phyloP scores from a whole-genome alignment of 2,888 invertebrate genomes.

The Synergus umbraculus region DNA sequence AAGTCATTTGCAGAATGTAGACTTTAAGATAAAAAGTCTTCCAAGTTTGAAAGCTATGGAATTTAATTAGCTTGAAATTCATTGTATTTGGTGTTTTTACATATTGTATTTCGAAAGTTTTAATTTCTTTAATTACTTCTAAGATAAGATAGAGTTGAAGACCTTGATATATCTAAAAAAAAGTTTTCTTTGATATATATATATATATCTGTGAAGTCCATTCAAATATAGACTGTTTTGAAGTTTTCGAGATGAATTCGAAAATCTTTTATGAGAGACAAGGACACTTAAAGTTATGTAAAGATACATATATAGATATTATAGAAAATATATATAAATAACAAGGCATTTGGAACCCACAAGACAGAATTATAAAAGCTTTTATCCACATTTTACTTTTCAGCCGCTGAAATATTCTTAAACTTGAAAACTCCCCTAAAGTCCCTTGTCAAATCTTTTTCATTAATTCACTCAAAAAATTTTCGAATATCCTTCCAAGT shows the following conservation, averaged over 20 bases:
- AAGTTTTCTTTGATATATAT: neutral
- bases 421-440: slow-evolving; percentile 24
- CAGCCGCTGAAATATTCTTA: neutral
- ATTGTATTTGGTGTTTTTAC: too few species aligned
- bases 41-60: too few species aligned
- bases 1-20: too few species aligned
- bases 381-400: neutral
- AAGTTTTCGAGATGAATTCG: neutral
- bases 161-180: neutral
- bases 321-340: neutral
- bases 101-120: too few species aligned
- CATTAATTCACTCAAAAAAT: too few species aligned
- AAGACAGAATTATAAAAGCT: neutral
- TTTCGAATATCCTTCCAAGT: too few species aligned
- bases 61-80: too few species aligned
- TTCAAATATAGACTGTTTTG: neutral
- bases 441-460: neutral
- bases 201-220: neutral
- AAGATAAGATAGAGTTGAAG: too few species aligned
- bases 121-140: too few species aligned
- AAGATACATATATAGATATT: neutral
- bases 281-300: neutral
- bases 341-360: neutral
- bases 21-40: too few species aligned
- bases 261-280: neutral